Base-by-base conservation (phyloP, 1,140 invertebrate species). In the Drosophila eugracilis region DNA sequence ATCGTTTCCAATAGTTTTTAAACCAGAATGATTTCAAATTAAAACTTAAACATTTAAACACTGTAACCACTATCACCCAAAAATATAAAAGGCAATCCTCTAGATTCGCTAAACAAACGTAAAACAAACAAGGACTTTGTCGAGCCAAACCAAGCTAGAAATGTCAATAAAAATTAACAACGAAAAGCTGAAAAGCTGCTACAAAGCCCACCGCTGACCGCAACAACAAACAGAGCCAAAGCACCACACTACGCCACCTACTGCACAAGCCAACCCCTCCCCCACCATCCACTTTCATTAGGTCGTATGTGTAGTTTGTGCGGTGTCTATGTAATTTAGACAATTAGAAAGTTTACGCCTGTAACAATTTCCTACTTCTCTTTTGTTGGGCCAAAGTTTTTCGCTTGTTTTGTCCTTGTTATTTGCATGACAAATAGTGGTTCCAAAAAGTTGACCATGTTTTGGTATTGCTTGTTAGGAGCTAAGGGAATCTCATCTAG, bases 311-410 rank as follows among this genome's bases (percentile, higher is more conserved):
- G 53, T 62, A 57, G 75, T 70, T 42, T 59, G 73, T 79, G 70
- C 53, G 57, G 42, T 76, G 57, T 85, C 66, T 80, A 66, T 88
- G 73, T 74, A 81, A 81, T 85, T 85, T 58, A 86, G 84, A 86
- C 81, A 85, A 85, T 85, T 85, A 85, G 83, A 80, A 85, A 86
- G 69, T 85, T 86, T 70, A 42, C 62, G 44, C 63, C 59, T 50
- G 63, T 69, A 77, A 81, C 78, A 60, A 66, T 78, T 77, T 81
- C 54, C 60, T 47, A 53, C 72, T 69, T 73, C 59, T 67, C n/a
- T 49, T 47, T 53, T 66, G 41, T 58, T 78, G 50, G 7, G n/a
- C 21, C n/a, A 52, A 69, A 59, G 24, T 75, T 65, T 59, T 41
- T 62, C 47, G 42, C 52, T 67, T 83, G 59, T 83, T 77, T 62